These are phyloP conservation scores for Gymnosoma rotundatum DNA, from an alignment of 2,888 invertebrate genomes.

Conservation along the genomic window DNA sequence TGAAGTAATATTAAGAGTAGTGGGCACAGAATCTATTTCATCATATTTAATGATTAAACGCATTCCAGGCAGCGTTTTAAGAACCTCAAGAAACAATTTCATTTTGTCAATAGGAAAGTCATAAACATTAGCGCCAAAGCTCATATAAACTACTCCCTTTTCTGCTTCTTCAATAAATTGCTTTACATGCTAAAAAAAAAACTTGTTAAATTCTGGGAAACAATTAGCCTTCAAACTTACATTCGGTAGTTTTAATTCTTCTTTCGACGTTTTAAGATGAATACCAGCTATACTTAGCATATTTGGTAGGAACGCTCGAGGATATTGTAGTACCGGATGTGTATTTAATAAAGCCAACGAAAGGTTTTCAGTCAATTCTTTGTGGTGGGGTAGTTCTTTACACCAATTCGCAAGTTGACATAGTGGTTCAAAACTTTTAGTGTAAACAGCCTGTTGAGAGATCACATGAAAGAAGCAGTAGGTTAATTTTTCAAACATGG, in stretches of 20 bases:
- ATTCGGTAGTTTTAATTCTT: slow-evolving; percentile 73
- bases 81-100: slow-evolving; percentile 76
- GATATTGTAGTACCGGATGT: slow-evolving; percentile 80
- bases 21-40: slow-evolving; percentile 73
- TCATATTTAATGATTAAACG: slow-evolving; percentile 84
- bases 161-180: slow-evolving; percentile 80
- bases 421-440: slow-evolving; percentile 78
- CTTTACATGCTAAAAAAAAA: slow-evolving; percentile 74
- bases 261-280: slow-evolving; percentile 73
- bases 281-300: slow-evolving; percentile 80
- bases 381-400: slow-evolving; percentile 77
- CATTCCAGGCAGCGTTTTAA: slow-evolving; percentile 77
- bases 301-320: slow-evolving; percentile 80
- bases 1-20: slow-evolving; percentile 77
- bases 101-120: slow-evolving; percentile 80
- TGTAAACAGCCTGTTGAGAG: slow-evolving; percentile 80
- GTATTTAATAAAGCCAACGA: slow-evolving; percentile 81
- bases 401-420: slow-evolving; percentile 72
- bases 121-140: slow-evolving; percentile 82
- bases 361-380: slow-evolving; percentile 80
- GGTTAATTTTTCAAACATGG: slow-evolving; percentile 79
- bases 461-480: slow-evolving; percentile 82
- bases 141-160: slow-evolving; percentile 82
- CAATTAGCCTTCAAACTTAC: slow-evolving; percentile 70
- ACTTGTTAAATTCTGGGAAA: not conserved